Base-by-base conservation (phyloP, 1,140 invertebrate species). In the Calephelis virginiensis region DNA sequence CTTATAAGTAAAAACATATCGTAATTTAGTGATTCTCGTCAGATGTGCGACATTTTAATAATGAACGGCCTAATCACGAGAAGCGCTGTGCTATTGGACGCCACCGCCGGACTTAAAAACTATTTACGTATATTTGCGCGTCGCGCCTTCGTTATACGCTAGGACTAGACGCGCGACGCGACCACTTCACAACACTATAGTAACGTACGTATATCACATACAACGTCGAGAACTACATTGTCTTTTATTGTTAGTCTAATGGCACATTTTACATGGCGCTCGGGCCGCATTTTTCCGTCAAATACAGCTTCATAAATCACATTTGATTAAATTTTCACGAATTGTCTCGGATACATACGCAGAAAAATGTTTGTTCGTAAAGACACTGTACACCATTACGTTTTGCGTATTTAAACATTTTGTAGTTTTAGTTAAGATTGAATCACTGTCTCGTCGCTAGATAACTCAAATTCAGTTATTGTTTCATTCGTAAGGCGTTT, bases 101-200 rank as follows among this genome's bases (percentile, higher is more conserved):
- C 73, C 71, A 68, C 77, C 74, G 77, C 68, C 77, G 78, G 64
- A 75, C 76, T 80, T 81, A 81, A 63, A 72, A 63, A 76, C 81
- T 85, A 87, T 89, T 86, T 56, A 87, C 86, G 86, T 87, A 84
- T 84, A 81, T 82, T 64, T 69, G 69, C 50, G 28, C 50, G 77
- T 72, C 75, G 78, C 78, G 81, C 71, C 76, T 67, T 70, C 78
- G 72, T 72, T 74, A 69, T 68, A 78, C 76, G 75, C 79, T 80
- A 79, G 77, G 83, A 88, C 83, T 85, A 85, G 82, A 83, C 50
- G 50, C 50, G 50, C 78, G 73, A 72, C 77, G 80, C 79, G 75
- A 79, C 77, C 72, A 59, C 72, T 63, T 72, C 74, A 70, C 64
- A 60, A 67, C 71, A 59, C 71, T 71, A 61, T 61, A 72, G 66